Conservation (phyloP, 2,113 vertebrate genomes). For the Nothoprocta pentlandii region DNA sequence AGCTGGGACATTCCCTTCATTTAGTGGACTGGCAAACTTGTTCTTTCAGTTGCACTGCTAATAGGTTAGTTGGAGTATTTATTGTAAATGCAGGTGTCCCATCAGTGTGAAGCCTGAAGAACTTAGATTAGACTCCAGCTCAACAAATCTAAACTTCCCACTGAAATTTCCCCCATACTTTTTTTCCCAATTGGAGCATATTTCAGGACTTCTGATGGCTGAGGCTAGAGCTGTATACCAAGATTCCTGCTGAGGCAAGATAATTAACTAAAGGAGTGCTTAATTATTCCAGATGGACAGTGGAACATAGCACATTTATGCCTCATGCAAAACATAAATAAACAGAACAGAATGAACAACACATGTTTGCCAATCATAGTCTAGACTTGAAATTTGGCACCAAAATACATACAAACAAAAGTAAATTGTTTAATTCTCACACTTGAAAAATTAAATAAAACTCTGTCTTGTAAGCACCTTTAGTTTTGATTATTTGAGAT, state of each 20-base stretch:
- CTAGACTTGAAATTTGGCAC: constrained; percentile 48
- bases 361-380: background rate
- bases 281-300: constrained; percentile 49
- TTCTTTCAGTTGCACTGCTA: background rate
- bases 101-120: background rate
- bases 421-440: constrained; percentile 41
- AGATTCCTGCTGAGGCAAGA: constrained; percentile 2
- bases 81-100: background rate
- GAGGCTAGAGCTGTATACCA: background rate
- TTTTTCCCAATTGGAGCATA: background rate
- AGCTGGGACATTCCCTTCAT: background rate
- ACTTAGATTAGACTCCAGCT: background rate
- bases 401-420: constrained; percentile 49
- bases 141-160: background rate
- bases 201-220: constrained; percentile 22
- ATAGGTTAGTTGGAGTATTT: background rate
- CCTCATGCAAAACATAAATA: constrained; percentile 60
- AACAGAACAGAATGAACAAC: constrained; percentile 55
- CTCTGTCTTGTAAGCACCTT: constrained; percentile 71
- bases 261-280: constrained; percentile 49
- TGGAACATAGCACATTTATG: constrained; percentile 37
- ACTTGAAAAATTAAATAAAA: constrained; percentile 83
- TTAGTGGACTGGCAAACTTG: background rate
- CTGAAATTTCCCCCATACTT: background rate
- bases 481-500: constrained; percentile 61